Conservation (phyloP, 1,140 invertebrate genomes). For the Chironomus striatipennis region DNA sequence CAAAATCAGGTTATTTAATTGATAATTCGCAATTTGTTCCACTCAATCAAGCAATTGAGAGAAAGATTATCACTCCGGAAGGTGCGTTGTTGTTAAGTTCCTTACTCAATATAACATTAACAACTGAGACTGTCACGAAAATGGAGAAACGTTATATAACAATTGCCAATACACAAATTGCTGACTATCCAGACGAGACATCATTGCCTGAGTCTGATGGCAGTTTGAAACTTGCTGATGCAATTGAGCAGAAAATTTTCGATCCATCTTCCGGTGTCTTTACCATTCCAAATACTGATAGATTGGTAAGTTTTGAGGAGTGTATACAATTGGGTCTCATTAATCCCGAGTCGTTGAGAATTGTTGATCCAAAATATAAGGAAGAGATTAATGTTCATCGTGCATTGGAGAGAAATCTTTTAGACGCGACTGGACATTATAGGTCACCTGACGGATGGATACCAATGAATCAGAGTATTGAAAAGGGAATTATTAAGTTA, state of each 20-base stretch:
- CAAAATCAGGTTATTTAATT: constrained; percentile 74
- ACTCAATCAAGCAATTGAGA: constrained; percentile 75
- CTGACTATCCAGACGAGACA: constrained; percentile 36
- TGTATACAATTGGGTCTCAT: constrained; percentile 79
- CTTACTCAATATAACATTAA: constrained; percentile 73
- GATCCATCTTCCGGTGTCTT: constrained; percentile 75
- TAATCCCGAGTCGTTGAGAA: constrained; percentile 66
- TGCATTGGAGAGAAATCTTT: constrained; percentile 66
- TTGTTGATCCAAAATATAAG: constrained; percentile 63
- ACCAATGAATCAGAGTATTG: constrained; percentile 73
- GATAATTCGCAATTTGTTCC: constrained; percentile 72
- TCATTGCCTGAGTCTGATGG: constrained; percentile 32
- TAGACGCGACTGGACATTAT: constrained; percentile 71
- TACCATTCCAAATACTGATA: constrained; percentile 77
- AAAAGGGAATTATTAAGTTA: constrained; percentile 51
- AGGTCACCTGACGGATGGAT: constrained; percentile 46
- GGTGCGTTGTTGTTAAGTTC: constrained; percentile 76
- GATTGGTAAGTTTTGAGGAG: constrained; percentile 77
- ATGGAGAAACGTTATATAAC: constrained; percentile 71
- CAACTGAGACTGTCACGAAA: constrained; percentile 74
- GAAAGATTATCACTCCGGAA: constrained; percentile 73
- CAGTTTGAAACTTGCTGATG: constrained; percentile 46
- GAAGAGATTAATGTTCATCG: constrained; percentile 60
- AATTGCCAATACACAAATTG: constrained; percentile 50
- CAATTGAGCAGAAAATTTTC: constrained; percentile 66